These are phyloP conservation scores for Poeciliopsis prolifica DNA, from an alignment of 2,113 vertebrate genomes.

Conservation along the genomic window DNA sequence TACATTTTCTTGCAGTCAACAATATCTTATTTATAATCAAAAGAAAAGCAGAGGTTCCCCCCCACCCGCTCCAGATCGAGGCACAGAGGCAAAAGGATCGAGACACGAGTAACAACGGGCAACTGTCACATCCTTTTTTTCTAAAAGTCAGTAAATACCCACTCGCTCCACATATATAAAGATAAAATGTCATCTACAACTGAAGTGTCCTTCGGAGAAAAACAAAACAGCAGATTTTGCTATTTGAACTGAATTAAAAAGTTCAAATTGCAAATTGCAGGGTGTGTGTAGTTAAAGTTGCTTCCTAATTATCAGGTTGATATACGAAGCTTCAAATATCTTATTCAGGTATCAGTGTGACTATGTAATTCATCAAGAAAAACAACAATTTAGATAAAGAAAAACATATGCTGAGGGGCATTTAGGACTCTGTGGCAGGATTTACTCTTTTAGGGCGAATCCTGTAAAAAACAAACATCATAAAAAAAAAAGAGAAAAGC, in stretches of 20 bases:
- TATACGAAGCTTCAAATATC: too few relatives aligned
- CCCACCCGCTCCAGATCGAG: neutral
- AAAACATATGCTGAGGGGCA: too few relatives aligned
- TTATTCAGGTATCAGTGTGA: too few relatives aligned
- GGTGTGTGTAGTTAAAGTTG: too few relatives aligned
- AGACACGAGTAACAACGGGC: conserved; percentile 35
- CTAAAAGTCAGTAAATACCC: conserved; percentile 26
- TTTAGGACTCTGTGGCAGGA: too few relatives aligned
- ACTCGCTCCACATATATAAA: neutral
- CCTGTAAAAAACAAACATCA: conserved; percentile 29
- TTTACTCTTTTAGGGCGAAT: neutral
- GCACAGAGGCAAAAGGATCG: conserved; percentile 17
- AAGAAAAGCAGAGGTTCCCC: neutral
- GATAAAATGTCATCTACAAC: conserved; percentile 45
- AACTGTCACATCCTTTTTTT: conserved; percentile 50
- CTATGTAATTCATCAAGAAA: too few relatives aligned
- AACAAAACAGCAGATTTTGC: neutral
- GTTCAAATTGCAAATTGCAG: too few relatives aligned
- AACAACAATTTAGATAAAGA: too few relatives aligned
- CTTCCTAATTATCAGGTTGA: too few relatives aligned
- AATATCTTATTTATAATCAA: neutral
- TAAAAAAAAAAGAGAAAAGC: conserved; percentile 3
- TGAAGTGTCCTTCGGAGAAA: neutral
- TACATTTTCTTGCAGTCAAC: too few relatives aligned
- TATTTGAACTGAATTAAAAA: neutral